A percentile compares a stretch with the other conserved stretches of the same genome.
Conservation (phyloP, 2,888 invertebrate species). For the Anthrax anthrax region DNA sequence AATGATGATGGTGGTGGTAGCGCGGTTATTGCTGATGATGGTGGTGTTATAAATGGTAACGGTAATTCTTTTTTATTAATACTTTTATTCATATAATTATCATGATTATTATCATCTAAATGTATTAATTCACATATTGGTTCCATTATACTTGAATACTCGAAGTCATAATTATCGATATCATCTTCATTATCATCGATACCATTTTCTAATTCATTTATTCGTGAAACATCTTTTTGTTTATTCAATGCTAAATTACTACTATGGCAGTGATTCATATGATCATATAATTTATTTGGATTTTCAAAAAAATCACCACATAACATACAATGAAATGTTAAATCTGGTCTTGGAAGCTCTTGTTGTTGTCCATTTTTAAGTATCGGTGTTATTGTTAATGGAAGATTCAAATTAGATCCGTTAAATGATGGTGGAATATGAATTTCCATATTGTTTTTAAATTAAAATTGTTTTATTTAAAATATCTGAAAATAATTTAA, state of each 20-base stretch:
- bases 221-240: background rate
- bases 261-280: slow-evolving; percentile 29
- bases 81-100: background rate
- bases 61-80: slow-evolving; percentile 1
- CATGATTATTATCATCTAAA: slow-evolving; percentile 13
- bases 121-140: slow-evolving; percentile 27
- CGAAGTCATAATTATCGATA: slow-evolving; percentile 19
- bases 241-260: slow-evolving; percentile 17
- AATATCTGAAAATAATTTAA: no score
- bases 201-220: slow-evolving; percentile 1
- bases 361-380: slow-evolving; percentile 15
- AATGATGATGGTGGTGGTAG: background rate
- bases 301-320: slow-evolving; percentile 28
- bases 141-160: slow-evolving; percentile 31
- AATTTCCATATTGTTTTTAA: slow-evolving; percentile 8
- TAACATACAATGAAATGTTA: slow-evolving; percentile 34
- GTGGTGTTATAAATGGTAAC: background rate
- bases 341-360: slow-evolving; percentile 21
- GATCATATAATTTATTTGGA: slow-evolving; percentile 28
- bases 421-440: slow-evolving; percentile 8
- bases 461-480: no score
- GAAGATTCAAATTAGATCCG: slow-evolving; percentile 16
- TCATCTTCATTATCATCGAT: slow-evolving; percentile 12
- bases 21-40: slow-evolving; percentile 1
- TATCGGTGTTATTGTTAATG: slow-evolving; percentile 30